Base-by-base conservation (phyloP, 2,797 vertebrate species). In the Crocidura indochinensis region DNA sequence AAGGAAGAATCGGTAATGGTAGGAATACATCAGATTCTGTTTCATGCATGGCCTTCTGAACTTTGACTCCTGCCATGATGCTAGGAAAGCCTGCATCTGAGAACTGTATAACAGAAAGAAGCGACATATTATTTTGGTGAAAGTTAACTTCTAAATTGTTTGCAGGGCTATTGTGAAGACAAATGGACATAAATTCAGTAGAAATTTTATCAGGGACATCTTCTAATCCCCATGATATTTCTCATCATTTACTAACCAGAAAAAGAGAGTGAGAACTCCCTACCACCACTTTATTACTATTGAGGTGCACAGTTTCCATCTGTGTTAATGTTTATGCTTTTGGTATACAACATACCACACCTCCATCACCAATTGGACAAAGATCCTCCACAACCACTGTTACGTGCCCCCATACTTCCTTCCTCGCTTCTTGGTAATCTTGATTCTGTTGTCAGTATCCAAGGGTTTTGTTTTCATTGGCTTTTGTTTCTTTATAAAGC, bases 161-260 rank as follows among this genome's bases (percentile, higher is more conserved):
- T 49, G 26, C 8, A 15, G 62, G 51, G 27, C 46, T 87, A 8
- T 73, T 82, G 4, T 67, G 17, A 91, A 19, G 91, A 65, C 78
- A 74, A 38, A 83, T 1, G 86, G 80, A 86, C 76, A 90, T 60
- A 78, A 53, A 24, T 29, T 83, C 11, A 31, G 11, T 47, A 19
- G 65, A n/a, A 87, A 91, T 84, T 91, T 29, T n/a, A 31, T 20
- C 27, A 56, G 47, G 67, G 22, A 65, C 64, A 65, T 27, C 24
- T 12, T 84, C 51, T 80, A 69, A 71, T 74, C 24, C 26, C 3
- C 20, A 31, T 15, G n/a, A 67, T 84, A 12, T 79, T 68, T 91
- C 85, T 92, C 77, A 84, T 87, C 65, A 86, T 67, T 86, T 84
- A 53, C 10, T 77, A 31, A 76, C 71, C 47, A 68, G 87, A 94